phyloP scores from a whole-genome alignment of 2,113 vertebrate genomes.

The Chionodraco myersi region DNA sequence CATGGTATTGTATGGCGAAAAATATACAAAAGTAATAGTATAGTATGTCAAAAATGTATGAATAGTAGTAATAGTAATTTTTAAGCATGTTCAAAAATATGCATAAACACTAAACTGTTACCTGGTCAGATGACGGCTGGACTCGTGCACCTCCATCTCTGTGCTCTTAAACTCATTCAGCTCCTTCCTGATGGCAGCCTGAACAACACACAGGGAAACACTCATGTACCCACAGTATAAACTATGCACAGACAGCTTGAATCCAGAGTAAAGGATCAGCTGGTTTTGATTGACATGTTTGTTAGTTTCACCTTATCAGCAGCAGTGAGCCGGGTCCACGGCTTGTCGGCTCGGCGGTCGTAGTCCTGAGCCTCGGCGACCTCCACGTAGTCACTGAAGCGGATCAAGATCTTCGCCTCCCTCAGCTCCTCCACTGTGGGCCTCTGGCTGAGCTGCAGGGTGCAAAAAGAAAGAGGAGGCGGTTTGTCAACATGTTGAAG shows the following conservation, averaged over 20 bases:
- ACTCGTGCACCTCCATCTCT: slow-evolving; percentile 99
- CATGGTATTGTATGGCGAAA: no score
- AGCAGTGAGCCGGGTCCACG: slow-evolving; percentile 97
- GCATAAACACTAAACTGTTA: slow-evolving; percentile 51
- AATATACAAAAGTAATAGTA: no score
- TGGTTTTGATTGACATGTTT: neutral
- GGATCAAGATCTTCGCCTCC: slow-evolving; percentile 97
- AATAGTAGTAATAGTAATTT: no score
- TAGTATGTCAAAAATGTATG: no score
- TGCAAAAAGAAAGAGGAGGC: neutral
- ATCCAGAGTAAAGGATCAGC: neutral
- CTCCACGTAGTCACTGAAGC: slow-evolving; percentile 99
- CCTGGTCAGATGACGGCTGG: slow-evolving; percentile 98
- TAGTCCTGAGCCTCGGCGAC: slow-evolving; percentile 98
- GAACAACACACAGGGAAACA: slow-evolving; percentile 57
- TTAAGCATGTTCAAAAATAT: no score
- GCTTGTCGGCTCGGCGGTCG: slow-evolving; percentile 96
- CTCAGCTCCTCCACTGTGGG: slow-evolving; percentile 97
- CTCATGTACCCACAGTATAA: neutral
- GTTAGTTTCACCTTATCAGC: slow-evolving; percentile 89
- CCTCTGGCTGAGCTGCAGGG: slow-evolving; percentile 92
- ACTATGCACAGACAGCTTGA: neutral
- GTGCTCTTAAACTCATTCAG: slow-evolving; percentile 99
- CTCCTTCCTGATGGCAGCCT: slow-evolving; percentile 99
- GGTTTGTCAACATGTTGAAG: neutral